Evolutionary conservation across 2,797 vertebrate species (phyloP).

Genomic region (Bovichtus diacanthus): DNA sequence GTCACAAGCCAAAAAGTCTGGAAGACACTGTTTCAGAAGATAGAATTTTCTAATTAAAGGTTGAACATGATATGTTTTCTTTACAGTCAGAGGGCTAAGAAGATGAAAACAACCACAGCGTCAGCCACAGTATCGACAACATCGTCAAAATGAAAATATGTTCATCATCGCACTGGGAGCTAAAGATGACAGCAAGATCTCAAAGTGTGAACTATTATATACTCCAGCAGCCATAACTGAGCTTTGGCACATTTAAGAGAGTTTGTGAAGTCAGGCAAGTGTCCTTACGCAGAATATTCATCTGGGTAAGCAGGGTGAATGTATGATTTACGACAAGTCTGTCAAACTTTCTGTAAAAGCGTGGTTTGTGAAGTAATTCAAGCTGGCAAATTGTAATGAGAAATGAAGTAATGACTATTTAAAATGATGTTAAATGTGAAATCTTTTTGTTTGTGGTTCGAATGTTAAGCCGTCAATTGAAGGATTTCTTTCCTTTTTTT

Average conservation of each 20-base stretch:
- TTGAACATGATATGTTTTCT: slow-evolving; percentile 10
- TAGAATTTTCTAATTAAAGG: background rate
- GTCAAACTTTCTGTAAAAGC: background rate
- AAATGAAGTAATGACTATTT: background rate
- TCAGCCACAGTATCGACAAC: fast-evolving
- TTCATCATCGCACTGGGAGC: too few species aligned
- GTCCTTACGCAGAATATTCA: background rate
- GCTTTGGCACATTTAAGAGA: background rate
- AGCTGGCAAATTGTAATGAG: background rate
- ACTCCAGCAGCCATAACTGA: background rate
- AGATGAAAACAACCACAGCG: background rate
- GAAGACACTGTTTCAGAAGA: background rate
- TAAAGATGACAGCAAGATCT: background rate
- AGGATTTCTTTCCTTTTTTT: background rate
- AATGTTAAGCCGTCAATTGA: background rate
- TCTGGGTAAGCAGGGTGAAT: background rate
- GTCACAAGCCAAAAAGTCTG: too few species aligned
- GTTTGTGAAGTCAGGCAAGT: background rate
- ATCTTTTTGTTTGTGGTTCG: background rate
- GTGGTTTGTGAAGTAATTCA: background rate
- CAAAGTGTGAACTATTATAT: background rate
- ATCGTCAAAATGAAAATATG: background rate
- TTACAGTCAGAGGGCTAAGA: background rate
- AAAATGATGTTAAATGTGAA: background rate
- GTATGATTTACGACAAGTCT: background rate